These are phyloP conservation scores for Pomacea maculata DNA, from an alignment of 1,140 invertebrate genomes.

Conservation along the genomic window DNA sequence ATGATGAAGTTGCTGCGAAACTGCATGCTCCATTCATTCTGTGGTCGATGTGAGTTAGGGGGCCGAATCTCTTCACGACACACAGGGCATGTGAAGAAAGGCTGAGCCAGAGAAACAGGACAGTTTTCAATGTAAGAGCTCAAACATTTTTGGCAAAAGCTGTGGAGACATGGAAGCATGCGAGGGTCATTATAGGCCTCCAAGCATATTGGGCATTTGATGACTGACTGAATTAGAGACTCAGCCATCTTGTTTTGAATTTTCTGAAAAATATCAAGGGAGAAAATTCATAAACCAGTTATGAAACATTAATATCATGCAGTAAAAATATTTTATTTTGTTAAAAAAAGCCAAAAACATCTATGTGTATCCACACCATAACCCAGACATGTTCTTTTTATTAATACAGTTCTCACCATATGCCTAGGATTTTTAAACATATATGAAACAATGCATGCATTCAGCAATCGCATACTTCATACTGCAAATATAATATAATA, in stretches of 20 bases:
- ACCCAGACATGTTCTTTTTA: no score
- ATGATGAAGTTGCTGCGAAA: slow-evolving; percentile 45
- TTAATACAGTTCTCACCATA: no score
- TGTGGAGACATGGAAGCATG: slow-evolving; percentile 23
- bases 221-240: slow-evolving; percentile 22
- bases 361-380: no score
- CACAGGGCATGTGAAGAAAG: slow-evolving; percentile 33
- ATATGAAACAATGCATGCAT: no score
- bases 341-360: no score
- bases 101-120: background rate
- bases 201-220: slow-evolving; percentile 21
- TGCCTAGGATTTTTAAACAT: no score
- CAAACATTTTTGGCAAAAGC: slow-evolving; percentile 20
- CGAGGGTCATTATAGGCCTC: slow-evolving; percentile 17
- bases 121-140: slow-evolving; percentile 17
- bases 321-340: no score
- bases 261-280: background rate
- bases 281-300: no score
- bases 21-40: slow-evolving; percentile 31
- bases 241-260: slow-evolving; percentile 4
- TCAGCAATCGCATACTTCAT: no score
- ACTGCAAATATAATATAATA: no score
- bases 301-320: no score
- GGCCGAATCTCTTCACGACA: slow-evolving; percentile 40
- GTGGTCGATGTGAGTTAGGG: slow-evolving; percentile 22